Base-by-base conservation (phyloP, 2,113 vertebrate genomes). In the Nerophis ophidion region DNA sequence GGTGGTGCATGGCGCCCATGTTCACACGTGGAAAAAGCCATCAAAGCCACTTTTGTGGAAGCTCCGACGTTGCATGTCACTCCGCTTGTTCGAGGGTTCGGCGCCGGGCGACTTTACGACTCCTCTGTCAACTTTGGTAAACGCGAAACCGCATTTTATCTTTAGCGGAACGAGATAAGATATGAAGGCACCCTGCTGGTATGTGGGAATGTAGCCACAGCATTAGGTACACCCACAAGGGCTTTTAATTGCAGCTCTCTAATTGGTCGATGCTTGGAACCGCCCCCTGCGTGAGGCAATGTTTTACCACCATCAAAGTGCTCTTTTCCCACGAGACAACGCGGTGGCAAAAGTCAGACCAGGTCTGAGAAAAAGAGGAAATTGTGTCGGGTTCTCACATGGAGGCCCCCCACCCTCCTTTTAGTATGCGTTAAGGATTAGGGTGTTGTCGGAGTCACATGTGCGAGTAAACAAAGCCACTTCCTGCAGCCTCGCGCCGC, bases 321-420 rank as follows among this genome's bases (percentile, higher is more conserved):
- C 38, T 40, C 38, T 40, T 40, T 56, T 42, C 40, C 40, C 35
- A 56, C 53, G 40, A 17, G 53, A 40, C n/a, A 16, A 36, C 5
- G 15, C 5, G n/a, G 35, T 42, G 38, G 36, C 12, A 56, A 56
- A 56, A 56, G 53, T 17, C 9, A 56, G n/a, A 10, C 38, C 8
- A 40, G 8, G 38, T 40, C 38, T 40, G 10, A 42, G 13, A 87
- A 90, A 92, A 90, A 92, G 88, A 75, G 91, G 89, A 93, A 94
- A 93, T 87, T 86, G 86, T 89, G 63, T 89, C 88, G 75, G 89
- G 83, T 95, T 96, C 94, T 91, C 93, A 94, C 91, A 90, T 86
- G 75, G 84, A 90, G 91, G 83, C 0, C 40, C 40, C 11, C 10
- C 40, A n/a, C 10, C 40, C 5, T 9, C 40, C 40, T 85, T 72